phyloP scores from a whole-genome alignment of 1,140 invertebrate species.

The Drosophila ananassae region DNA sequence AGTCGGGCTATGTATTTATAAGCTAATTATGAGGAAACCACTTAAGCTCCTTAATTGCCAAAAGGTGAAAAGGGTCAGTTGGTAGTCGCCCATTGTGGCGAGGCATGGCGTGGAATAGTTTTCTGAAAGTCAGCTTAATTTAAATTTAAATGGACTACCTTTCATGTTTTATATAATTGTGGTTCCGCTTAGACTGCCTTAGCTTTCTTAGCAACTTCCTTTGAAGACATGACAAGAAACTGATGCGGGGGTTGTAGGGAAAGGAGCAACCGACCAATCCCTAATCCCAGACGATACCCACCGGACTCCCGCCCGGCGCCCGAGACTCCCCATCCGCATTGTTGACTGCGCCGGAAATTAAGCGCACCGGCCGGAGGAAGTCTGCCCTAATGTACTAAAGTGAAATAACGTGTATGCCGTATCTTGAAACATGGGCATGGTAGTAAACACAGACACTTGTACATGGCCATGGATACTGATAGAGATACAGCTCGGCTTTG shows the following conservation, averaged over 20 bases:
- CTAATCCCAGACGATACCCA: constrained; percentile 24
- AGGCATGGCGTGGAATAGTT: constrained; percentile 3
- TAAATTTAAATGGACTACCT: constrained; percentile 9
- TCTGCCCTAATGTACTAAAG: constrained; percentile 69
- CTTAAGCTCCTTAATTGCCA: constrained; percentile 41
- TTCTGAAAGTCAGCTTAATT: constrained; percentile 7
- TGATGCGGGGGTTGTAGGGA: neutral
- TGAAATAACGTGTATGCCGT: constrained; percentile 63
- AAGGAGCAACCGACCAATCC: constrained; percentile 23
- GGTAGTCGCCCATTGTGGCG: constrained; percentile 8
- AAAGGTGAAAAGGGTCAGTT: constrained; percentile 26
- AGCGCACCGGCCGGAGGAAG: constrained; percentile 66
- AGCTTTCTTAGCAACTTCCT: neutral
- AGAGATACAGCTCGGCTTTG: neutral
- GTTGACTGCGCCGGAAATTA: constrained; percentile 70
- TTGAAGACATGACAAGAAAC: constrained; percentile 19
- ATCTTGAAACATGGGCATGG: constrained; percentile 35
- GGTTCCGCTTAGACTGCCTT: neutral
- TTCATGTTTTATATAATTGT: constrained; percentile 11
- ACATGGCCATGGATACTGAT: constrained; percentile 5
- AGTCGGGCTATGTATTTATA: neutral
- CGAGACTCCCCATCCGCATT: constrained; percentile 39
- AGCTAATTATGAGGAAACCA: constrained; percentile 33
- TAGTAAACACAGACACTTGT: constrained; percentile 25
- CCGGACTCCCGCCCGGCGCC: neutral